phyloP scores from a whole-genome alignment of 2,113 vertebrate genomes.

The Cygnus atratus region DNA sequence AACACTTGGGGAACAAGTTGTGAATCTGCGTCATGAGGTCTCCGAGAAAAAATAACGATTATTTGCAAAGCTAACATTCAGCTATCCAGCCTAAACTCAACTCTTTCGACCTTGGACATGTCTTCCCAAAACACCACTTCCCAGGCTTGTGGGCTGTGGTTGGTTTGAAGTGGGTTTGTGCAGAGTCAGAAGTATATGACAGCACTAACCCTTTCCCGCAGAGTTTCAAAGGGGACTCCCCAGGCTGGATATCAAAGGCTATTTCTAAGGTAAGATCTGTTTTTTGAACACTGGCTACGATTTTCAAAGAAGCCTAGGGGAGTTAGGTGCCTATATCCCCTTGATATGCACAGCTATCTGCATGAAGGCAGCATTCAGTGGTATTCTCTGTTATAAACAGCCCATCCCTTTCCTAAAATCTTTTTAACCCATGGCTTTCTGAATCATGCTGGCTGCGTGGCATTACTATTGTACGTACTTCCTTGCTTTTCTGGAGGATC shows the following conservation, averaged over 20 bases:
- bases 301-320: constrained; percentile 11
- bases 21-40: constrained; percentile 37
- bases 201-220: constrained; percentile 49
- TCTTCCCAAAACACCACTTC: neutral
- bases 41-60: constrained; percentile 3
- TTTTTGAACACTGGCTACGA: neutral
- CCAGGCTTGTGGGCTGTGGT: constrained; percentile 29
- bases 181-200: constrained; percentile 29
- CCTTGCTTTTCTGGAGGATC: constrained; percentile 83
- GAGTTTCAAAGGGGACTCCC: constrained; percentile 64
- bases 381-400: neutral
- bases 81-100: neutral
- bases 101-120: neutral
- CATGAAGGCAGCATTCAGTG: neutral
- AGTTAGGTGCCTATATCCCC: neutral
- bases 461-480: constrained; percentile 77
- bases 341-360: neutral
- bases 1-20: neutral
- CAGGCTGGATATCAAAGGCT: constrained; percentile 49
- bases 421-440: neutral
- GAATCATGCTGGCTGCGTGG: neutral
- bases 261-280: constrained; percentile 6
- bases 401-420: neutral
- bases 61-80: constrained; percentile 40
- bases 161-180: constrained; percentile 58